Evolutionary conservation across 2,888 invertebrate species (phyloP), one percentile per base, ranked within the genome.

Genomic region (Drosophila dives): DNA sequence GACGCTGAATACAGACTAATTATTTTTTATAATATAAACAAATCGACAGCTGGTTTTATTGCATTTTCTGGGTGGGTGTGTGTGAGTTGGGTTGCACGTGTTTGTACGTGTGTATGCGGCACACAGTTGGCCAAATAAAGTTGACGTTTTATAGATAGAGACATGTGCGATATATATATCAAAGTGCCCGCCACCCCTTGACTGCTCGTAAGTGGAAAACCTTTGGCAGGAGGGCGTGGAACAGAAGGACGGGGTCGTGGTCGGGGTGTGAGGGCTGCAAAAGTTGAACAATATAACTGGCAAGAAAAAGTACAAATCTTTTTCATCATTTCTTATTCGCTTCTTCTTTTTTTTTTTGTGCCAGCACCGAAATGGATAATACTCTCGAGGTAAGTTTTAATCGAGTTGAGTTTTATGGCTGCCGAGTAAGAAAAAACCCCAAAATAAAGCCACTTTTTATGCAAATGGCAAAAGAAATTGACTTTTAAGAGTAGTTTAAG

Each of bases 91-190:
- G 42, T 7, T 54, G 29, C 6, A 29, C 29, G 29, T 29, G 29
- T 29, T 29, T 29, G 29, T 29, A 29, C 6, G 29, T 29, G 50
- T 40, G 51, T 17, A 29, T 17, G 51, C 48, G 51, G 51, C 65
- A 29, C 81, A 67, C 84, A 88, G 81, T 86, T 86, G 89, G 82
- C 73, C 77, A 86, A 81, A 86, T 82, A 81, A 80, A 85, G 85
- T 86, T 89, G 85, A 85, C 89, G 75, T 77, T 89, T 87, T 89
- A 85, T 89, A 87, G 89, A 86, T 85, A 84, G 82, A 85, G 85
- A 86, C 86, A 83, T 83, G 83, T 83, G 87, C 87, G 86, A 64
- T 66, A 80, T 67, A 82, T 70, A 82, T 70, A 65, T 76, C 78
- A 80, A 71, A 67, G 61, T 59, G 42, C 40, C 66, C 55, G 36